Conservation (phyloP, 2,888 invertebrate species). For the Heliconius ismenius region DNA sequence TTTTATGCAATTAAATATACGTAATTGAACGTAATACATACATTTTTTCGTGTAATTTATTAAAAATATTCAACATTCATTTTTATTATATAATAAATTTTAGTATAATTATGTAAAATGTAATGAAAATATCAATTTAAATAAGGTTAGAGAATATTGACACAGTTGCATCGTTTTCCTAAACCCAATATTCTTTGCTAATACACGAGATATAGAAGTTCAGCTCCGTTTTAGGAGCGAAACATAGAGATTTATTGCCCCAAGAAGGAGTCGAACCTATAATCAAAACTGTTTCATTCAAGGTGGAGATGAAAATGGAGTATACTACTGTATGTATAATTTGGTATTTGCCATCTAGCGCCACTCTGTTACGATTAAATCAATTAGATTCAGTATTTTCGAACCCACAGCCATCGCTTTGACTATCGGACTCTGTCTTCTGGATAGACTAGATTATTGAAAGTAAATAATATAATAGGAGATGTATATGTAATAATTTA, state of each 20-base stretch:
- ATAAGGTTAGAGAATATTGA: neutral
- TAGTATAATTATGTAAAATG: neutral
- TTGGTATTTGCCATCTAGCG: too few species aligned
- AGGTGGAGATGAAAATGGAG: neutral
- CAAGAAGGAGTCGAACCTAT: neutral
- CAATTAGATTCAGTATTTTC: too few species aligned
- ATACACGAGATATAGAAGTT: neutral
- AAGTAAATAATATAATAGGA: too few species aligned
- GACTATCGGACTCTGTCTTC: too few species aligned
- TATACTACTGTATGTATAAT: too few species aligned
- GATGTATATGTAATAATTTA: too few species aligned
- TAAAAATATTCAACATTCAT: slow-evolving; percentile 3
- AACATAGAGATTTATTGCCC: neutral
- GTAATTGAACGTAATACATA: slow-evolving; percentile 1
- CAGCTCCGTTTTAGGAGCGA: neutral
- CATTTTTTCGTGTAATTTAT: slow-evolving; percentile 2
- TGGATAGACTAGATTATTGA: too few species aligned
- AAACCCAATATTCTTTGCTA: neutral
- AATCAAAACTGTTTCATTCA: neutral
- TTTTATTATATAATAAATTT: neutral
- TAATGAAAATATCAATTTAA: neutral
- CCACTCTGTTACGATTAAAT: too few species aligned
- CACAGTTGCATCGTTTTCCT: neutral
- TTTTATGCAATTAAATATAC: slow-evolving; percentile 14
- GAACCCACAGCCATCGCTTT: too few species aligned